Base-by-base conservation (phyloP, 2,888 invertebrate species). In the Xestia rhomboidea region DNA sequence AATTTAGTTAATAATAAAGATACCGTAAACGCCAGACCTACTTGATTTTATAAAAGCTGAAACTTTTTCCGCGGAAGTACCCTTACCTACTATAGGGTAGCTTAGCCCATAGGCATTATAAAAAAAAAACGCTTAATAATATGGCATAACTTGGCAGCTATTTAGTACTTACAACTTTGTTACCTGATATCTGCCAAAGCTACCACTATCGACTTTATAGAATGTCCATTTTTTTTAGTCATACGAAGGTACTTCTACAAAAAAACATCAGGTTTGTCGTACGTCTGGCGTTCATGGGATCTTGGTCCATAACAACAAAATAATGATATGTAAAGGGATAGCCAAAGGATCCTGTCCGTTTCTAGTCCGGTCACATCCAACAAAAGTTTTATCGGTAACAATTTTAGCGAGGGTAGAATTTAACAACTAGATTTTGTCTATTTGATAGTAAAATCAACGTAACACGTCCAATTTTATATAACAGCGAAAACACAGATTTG, bases 321-420 rank as follows among this genome's bases (percentile, higher is more conserved):
- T 49, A 51, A 34, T 46, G 18, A 13, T 66, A 46, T 54, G 41
- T 34, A 11, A 21, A 73, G 46, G 27, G 38, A 67, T 41, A 51
- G 46, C 62, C 73, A 64, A 64, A 66, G 34, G 34, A 27, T 66
- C 7, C 34, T 44, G 68, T 69, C 66, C 27, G 62, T 60, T 74
- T 73, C 51, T 27, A 76, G 71, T 79, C 86, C 86, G 88, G 88
- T 82, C 87, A 83, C 68, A 70, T 54, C 73, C 76, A 83, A 83
- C 77, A 80, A 83, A 79, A 80, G n/a, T 41, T 72, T 79, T 83
- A 81, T 83, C 85, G 90, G 90, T 91, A 92, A 92, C 90, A 90
- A 87, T 88, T 90, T 90, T 85, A 76, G 88, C 84, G 87, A 90
- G 89, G 89, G 81, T 79, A 84, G 70, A 62, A 79, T 72, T 78